Evolutionary conservation across 64 coral and sea anemone genomes (phyloP), one percentile per base, ranked within the genome.

Genomic region (Stichodactyla mertensii): DNA sequence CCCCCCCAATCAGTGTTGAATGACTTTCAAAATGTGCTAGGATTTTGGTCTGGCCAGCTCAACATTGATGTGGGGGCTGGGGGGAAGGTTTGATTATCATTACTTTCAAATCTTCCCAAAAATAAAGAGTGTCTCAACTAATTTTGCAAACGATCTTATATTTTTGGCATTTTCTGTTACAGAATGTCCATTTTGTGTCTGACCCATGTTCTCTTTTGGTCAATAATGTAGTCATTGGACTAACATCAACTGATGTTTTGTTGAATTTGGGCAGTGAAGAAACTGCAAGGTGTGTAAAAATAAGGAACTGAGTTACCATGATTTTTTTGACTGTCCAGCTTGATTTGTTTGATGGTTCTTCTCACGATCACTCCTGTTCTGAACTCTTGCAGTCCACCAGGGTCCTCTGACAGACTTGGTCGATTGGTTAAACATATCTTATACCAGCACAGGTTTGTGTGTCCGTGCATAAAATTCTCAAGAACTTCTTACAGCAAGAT

Each of bases 191-290:
- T 79, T 99, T 95, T 88, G 88, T 95, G 52, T 95, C 97, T 55
- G 93, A 99, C 87, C 97, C 97, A 51, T 95, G 90, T 52, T 95
- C 97, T 9, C 66, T 99, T 52, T 54, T 95, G 16, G 88, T 99
- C 5, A 95, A 95, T 85, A 89, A 90, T 77, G 91, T 99, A 16
- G 86, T 87, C 16, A 86, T 98, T 78, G 96, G 96, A 2, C 51
- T 98, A 23, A 95, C 96, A 24, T 98, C 96, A 5, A 86, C 89
- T 28, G 96, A 98, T 82, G 54, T 98, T 64, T 84, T 98, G 52
- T 87, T 98, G 36, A 93, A 98, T 26, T 77, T 98, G 5, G 96
- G 93, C n/a, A 90, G 93, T 88, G 96, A 98, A 88, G 96, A 98
- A 56, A 98, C 93, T 55, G 93, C 93, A 64, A 86, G 93, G 96